Conservation (phyloP, 1,140 invertebrate species). For the Drosophila biarmipes region DNA sequence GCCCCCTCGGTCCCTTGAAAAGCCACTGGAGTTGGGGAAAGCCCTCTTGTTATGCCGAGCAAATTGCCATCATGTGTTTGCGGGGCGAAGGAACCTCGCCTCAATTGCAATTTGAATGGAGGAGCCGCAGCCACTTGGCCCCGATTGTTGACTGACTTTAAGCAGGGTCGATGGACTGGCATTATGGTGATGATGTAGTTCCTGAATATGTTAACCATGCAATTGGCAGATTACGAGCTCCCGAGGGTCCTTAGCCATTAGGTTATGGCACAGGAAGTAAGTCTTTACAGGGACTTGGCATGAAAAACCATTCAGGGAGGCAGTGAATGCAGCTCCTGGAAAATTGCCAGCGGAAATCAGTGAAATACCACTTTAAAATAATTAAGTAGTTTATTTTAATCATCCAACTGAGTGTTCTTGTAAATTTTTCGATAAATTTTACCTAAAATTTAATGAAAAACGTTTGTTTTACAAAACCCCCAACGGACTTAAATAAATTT, state of each 20-base stretch:
- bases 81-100: conserved; percentile 10
- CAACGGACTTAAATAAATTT: no score
- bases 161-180: conserved; percentile 18
- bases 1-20: neutral
- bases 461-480: no score
- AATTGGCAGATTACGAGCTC: conserved; percentile 41
- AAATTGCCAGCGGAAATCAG: neutral
- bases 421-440: no score
- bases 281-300: conserved; percentile 3
- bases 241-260: neutral
- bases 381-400: neutral
- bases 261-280: conserved; percentile 8
- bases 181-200: conserved; percentile 17
- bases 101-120: conserved; percentile 30
- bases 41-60: conserved; percentile 38
- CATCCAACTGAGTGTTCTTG: neutral
- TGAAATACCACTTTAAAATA: neutral
- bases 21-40: conserved; percentile 3
- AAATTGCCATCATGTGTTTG: conserved; percentile 50
- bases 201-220: conserved; percentile 40
- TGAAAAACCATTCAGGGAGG: neutral
- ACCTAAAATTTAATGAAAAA: no score
- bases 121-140: conserved; percentile 32
- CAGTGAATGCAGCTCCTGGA: neutral
- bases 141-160: conserved; percentile 43